phyloP scores from a whole-genome alignment of 2,888 invertebrate species.

The Thereva unica region DNA sequence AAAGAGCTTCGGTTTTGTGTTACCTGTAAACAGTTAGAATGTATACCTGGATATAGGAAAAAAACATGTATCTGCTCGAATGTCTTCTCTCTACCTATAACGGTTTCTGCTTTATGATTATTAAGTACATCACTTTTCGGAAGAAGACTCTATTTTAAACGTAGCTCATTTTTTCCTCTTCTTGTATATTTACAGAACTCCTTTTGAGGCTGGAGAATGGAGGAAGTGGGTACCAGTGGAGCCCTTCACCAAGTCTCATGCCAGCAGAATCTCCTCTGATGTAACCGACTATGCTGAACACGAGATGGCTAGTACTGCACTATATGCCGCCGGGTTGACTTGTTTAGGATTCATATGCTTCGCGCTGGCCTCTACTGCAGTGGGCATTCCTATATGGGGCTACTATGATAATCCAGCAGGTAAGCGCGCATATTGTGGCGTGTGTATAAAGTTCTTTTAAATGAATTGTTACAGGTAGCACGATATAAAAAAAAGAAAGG shows the following conservation, averaged over 20 bases:
- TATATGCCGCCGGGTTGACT: slow-evolving; percentile 59
- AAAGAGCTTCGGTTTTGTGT: slow-evolving; percentile 9
- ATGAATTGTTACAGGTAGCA: too few relatives aligned
- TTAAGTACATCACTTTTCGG: too few relatives aligned
- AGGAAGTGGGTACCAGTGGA: slow-evolving; percentile 4
- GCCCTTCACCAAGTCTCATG: background rate
- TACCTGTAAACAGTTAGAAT: slow-evolving; percentile 28
- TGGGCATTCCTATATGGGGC: slow-evolving; percentile 86
- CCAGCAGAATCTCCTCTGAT: slow-evolving; percentile 14
- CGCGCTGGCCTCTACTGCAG: slow-evolving; percentile 79
- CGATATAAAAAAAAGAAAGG: too few relatives aligned
- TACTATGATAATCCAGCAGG: slow-evolving; percentile 68
- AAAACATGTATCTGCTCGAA: too few relatives aligned
- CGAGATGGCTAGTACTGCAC: slow-evolving; percentile 56
- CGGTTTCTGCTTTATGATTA: too few relatives aligned
- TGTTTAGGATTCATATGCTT: slow-evolving; percentile 74
- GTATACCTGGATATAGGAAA: too few relatives aligned
- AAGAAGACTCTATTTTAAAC: too few relatives aligned
- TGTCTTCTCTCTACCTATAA: too few relatives aligned
- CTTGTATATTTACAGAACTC: slow-evolving; percentile 9
- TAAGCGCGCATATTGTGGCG: slow-evolving; percentile 53
- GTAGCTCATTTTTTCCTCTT: background rate
- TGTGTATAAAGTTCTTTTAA: too few relatives aligned
- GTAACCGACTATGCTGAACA: slow-evolving; percentile 39
- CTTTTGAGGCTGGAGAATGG: slow-evolving; percentile 10